Conservation (phyloP, 2,113 vertebrate species). For the Pachycephala philippinensis region DNA sequence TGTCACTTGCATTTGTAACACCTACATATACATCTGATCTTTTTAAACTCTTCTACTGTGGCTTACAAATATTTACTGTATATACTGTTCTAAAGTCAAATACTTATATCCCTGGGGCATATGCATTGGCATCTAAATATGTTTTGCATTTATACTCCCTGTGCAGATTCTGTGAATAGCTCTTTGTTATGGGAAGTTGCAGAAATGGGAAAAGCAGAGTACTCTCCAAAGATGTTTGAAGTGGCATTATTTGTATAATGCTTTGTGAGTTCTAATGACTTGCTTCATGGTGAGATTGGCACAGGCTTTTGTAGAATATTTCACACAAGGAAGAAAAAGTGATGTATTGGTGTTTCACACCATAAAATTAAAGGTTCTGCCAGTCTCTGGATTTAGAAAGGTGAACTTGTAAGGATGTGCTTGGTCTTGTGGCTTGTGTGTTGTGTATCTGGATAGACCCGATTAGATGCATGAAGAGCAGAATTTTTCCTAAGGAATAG, state of each 20-base stretch:
- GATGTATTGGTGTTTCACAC: rapidly evolving
- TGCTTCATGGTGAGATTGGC: background rate
- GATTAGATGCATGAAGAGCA: background rate
- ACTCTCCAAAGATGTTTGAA: background rate
- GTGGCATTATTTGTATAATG: background rate
- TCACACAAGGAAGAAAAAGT: background rate
- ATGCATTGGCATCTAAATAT: background rate
- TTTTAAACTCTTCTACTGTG: background rate
- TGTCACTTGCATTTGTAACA: background rate
- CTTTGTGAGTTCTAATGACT: background rate
- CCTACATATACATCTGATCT: rapidly evolving
- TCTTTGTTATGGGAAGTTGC: background rate
- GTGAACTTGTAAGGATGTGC: background rate
- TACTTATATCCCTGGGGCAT: background rate
- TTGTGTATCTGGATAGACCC: background rate
- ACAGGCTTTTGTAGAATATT: background rate
- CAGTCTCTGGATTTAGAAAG: background rate
- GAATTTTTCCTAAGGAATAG: background rate
- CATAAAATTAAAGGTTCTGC: background rate
- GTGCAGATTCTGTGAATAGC: background rate
- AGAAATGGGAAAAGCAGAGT: background rate
- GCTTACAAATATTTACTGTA: background rate
- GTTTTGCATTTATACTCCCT: background rate
- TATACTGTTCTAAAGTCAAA: background rate
- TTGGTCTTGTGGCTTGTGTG: background rate